Evolutionary conservation across 92 coral and sea anemone genomes (phyloP).

Genomic region (Palythoa grandis): DNA sequence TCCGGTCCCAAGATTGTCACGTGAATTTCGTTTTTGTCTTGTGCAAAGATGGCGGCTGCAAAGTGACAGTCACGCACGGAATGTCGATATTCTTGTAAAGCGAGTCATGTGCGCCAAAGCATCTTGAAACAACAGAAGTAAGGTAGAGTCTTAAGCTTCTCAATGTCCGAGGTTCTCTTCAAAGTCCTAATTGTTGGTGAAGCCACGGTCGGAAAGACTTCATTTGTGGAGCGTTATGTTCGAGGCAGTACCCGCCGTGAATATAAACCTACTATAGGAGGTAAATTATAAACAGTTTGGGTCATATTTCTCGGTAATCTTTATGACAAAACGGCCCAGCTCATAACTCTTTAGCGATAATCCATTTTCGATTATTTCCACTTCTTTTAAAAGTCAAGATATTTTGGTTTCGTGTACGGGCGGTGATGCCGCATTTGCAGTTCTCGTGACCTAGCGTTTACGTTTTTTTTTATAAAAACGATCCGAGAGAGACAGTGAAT

Average conservation of each 20-base stretch:
- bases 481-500: too few species aligned
- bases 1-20: constrained; percentile 17
- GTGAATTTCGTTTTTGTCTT: background rate
- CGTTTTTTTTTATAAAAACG: too few species aligned
- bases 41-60: constrained; percentile 5
- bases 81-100: background rate
- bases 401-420: too few species aligned
- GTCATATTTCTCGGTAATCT: too few species aligned
- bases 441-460: too few species aligned
- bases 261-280: constrained; percentile 95
- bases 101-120: background rate
- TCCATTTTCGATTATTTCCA: too few species aligned
- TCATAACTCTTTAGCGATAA: too few species aligned
- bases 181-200: constrained; percentile 96
- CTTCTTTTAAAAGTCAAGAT: too few species aligned
- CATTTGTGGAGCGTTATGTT: constrained; percentile 88
- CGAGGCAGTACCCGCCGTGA: constrained; percentile 69
- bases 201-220: constrained; percentile 92
- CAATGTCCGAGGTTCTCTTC: constrained; percentile 83
- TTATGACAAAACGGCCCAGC: too few species aligned
- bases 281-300: constrained; percentile 40
- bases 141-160: background rate
- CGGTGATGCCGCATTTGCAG: too few species aligned
- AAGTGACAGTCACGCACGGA: background rate
- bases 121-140: background rate